Evolutionary conservation across 2,888 invertebrate species (phyloP), one percentile per base, ranked within the genome.

Genomic region (Tetanocera ferruginea): DNA sequence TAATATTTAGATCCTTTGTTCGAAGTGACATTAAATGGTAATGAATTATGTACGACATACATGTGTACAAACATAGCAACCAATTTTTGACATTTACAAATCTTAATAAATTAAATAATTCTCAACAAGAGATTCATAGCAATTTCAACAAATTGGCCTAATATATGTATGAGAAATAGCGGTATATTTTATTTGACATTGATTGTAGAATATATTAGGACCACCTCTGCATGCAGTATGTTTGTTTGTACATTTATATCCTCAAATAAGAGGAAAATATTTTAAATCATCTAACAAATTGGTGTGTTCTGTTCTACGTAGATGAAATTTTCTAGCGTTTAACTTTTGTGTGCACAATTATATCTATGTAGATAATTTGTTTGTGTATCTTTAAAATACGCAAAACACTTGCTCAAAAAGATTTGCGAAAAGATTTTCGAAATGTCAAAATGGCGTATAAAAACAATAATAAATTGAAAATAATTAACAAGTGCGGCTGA

Each of bases 401-500:
- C 73, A 73, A 43, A 62, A 60, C 73, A 73, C 62, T 73, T 73
- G 73, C 62, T 73, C 62, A n/a, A 43, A 43, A 25, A 55, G 55
- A 75, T 67, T 66, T 31, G 49, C 66, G 25, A 75, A 74, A 67
- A 43, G 66, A 67, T 67, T 55, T 75, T 55, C 55, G 34, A 75
- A 75, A 75, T 75, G 75, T 75, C 75, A 75, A 66, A 67, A 64
- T 64, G 51, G 51, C 74, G 52, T 25, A 72, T 52, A 28, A 37
- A 11, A 75, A 75, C 19, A 66, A 66, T 34, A 52, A 66, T 62
- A 74, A 75, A 67, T 31, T 55, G 75, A 62, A 66, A 55, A 67
- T 75, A 75, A 75, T 85, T 85, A 86, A 83, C 86, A 86, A 85
- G 86, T 85, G 85, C 81, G 85, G 82, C 74, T 76, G 69, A 75